Conservation (phyloP, 2,888 invertebrate genomes). For the Bugula neritina region DNA sequence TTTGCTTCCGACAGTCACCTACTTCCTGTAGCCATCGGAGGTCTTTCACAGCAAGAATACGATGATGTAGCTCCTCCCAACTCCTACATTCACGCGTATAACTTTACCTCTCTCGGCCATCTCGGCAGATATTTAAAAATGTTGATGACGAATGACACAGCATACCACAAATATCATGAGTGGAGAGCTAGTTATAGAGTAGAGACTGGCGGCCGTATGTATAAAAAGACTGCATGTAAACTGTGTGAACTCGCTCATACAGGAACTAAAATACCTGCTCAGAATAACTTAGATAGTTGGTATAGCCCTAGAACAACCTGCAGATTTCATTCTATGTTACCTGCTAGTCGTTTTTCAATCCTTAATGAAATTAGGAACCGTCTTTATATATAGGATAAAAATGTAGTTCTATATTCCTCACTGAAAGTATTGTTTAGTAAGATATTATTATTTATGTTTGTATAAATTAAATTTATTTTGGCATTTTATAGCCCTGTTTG, state of each 20-base stretch:
- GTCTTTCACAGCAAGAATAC: neutral
- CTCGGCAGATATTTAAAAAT: neutral
- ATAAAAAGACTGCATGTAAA: neutral
- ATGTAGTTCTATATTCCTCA: too few relatives aligned
- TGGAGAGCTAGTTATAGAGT: conserved; percentile 5
- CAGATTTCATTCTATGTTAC: neutral
- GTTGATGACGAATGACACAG: neutral
- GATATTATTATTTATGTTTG: too few relatives aligned
- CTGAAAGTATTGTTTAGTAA: too few relatives aligned
- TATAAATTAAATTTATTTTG: too few relatives aligned
- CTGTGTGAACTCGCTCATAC: neutral
- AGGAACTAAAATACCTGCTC: neutral
- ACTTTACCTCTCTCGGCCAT: neutral
- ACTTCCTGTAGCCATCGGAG: neutral
- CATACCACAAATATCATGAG: conserved; percentile 11
- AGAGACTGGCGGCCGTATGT: neutral
- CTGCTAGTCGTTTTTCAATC: neutral
- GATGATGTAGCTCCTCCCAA: neutral
- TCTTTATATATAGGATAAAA: too few relatives aligned
- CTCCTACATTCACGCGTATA: conserved; percentile 21
- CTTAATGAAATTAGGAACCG: neutral
- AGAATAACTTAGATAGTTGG: neutral
- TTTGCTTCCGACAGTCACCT: neutral
- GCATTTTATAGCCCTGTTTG: too few relatives aligned
- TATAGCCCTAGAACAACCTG: neutral